Evolutionary conservation across 2,888 invertebrate genomes (phyloP).

Genomic region (Heliconius hortense): DNA sequence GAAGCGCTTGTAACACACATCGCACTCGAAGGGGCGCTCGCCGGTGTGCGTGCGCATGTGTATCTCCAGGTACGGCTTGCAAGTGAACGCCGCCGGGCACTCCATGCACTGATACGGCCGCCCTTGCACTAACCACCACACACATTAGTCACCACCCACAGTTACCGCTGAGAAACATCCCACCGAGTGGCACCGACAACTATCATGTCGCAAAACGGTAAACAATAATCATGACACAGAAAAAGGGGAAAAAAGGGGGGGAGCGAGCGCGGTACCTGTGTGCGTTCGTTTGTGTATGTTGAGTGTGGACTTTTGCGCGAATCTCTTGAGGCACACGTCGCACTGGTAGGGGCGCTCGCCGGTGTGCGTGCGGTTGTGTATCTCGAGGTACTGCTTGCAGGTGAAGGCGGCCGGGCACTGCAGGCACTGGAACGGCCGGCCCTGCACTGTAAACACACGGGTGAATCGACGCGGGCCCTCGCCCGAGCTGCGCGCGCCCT

Average conservation of each 20-base stretch:
- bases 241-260: constrained; percentile 34
- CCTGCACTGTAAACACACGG: constrained; percentile 73
- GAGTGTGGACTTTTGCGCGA: constrained; percentile 91
- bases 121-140: constrained; percentile 71
- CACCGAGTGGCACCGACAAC: constrained; percentile 79
- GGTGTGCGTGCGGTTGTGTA: constrained; percentile 81
- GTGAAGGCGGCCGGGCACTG: constrained; percentile 83
- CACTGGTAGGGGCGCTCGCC: constrained; percentile 84
- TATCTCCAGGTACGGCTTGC: constrained; percentile 84
- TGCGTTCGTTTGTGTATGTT: constrained; percentile 92
- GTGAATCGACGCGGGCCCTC: constrained; percentile 49
- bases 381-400: constrained; percentile 81
- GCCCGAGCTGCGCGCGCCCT: constrained; percentile 47
- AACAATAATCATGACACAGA: constrained; percentile 30
- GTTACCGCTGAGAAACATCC: constrained; percentile 26
- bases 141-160: constrained; percentile 38
- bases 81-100: constrained; percentile 83
- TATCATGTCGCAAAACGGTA: constrained; percentile 42
- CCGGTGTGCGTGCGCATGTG: constrained; percentile 84
- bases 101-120: constrained; percentile 81
- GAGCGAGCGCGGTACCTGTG: constrained; percentile 73
- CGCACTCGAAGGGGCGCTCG: constrained; percentile 82
- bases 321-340: constrained; percentile 89
- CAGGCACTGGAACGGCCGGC: constrained; percentile 83
- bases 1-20: constrained; percentile 82